Evolutionary conservation across 2,113 vertebrate species (phyloP), one percentile per base, ranked within the genome.

Genomic region (Rallus limicola): DNA sequence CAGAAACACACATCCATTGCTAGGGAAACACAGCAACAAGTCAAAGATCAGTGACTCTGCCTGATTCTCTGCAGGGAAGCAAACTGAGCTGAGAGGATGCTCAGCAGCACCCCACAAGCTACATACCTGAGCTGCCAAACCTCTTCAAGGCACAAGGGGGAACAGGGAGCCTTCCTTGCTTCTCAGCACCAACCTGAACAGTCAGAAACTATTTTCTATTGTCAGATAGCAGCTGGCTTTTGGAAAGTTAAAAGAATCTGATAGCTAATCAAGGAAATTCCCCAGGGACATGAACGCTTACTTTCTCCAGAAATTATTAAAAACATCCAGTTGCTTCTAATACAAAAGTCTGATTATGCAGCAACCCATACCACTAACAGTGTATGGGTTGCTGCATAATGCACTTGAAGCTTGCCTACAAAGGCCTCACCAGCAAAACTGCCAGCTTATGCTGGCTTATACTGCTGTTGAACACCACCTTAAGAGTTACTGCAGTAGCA

Each of bases 271-370:
- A 93, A 88, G 76, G 60, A 92, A 86, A 96, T 33, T 58, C 26
- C 59, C 16, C 67, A 55, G 58, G 65, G 38, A 84, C 84, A 8
- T 16, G 16, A 78, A 77, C 26, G 9, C 38, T 78, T 55, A 42
- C 33, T 24, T 81, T 67, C 76, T 70, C 42, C 42, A 92, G 82
- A 88, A 92, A 75, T 63, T 60, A 67, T 3, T 0, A 91, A 89
- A 60, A 17, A 34, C 29, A 56, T 74, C 9, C 64, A 74, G 36
- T 29, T 86, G 31, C n/a, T 77, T 93, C 64, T 20, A 62, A 62
- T 15, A 31, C 3, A 26, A 15, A 52, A 70, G 55, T 33, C 28
- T 0, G 0, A 56, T 71, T 60, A 50, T 0, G 1, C 31, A 70
- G 52, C 64, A 95, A 38, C 9, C 36, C 18, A 6, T 58, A 21